These are phyloP conservation scores for Manis crassicaudata DNA, from an alignment of 2,797 vertebrate genomes.

Conservation along the genomic window DNA sequence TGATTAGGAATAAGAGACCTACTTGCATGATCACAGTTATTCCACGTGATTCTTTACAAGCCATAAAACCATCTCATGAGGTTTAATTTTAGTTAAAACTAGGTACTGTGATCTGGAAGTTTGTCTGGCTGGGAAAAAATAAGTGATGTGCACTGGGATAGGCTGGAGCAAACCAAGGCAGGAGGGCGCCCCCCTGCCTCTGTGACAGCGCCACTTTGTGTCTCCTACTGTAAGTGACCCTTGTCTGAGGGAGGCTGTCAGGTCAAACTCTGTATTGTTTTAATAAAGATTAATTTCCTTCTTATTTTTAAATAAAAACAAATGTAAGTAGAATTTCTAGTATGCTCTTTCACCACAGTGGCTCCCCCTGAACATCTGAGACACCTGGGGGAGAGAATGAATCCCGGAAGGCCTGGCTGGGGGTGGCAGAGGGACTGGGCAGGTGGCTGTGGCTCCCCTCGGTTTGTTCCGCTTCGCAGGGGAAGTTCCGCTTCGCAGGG, in stretches of 20 bases:
- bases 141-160: fast-evolving
- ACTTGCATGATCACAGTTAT: background rate
- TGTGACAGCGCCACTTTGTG: background rate
- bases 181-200: too few relatives aligned
- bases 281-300: background rate
- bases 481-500: background rate
- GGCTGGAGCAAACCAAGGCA: background rate
- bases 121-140: background rate
- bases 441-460: background rate
- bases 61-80: background rate
- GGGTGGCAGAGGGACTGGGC: background rate
- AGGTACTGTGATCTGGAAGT: background rate
- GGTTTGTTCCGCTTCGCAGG: background rate
- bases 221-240: background rate
- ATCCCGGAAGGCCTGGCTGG: background rate
- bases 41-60: background rate
- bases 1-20: background rate
- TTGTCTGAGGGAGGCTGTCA: background rate
- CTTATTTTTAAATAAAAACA: constrained; percentile 4
- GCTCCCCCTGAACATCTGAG: background rate
- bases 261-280: background rate
- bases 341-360: background rate
- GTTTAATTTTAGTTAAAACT: background rate
- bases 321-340: background rate
- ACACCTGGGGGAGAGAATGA: background rate